phyloP scores from a whole-genome alignment of 1,140 invertebrate species.

The Megathymus violae region DNA sequence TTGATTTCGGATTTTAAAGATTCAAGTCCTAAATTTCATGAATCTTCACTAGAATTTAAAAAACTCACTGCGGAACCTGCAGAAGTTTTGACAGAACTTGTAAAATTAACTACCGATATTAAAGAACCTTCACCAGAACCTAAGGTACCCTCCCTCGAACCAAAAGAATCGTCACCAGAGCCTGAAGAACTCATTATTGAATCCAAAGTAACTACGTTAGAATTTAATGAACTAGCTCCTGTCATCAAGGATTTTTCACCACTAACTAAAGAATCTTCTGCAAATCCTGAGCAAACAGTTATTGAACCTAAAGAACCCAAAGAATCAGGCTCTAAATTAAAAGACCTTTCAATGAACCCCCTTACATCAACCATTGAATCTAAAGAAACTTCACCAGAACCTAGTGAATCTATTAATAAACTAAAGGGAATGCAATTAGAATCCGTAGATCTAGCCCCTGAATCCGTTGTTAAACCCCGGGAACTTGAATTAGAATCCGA shows the following conservation, averaged over 20 bases:
- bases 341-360: slow-evolving; percentile 13
- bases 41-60: background rate
- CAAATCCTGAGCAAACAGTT: no score
- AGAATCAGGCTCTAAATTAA: slow-evolving; percentile 10
- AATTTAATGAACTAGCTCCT: slow-evolving; percentile 3
- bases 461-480: no score
- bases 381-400: no score
- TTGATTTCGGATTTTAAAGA: slow-evolving; percentile 1
- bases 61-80: background rate
- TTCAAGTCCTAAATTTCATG: background rate
- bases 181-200: slow-evolving; percentile 17
- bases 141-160: background rate
- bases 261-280: slow-evolving; percentile 12
- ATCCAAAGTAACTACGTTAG: background rate
- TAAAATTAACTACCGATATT: background rate
- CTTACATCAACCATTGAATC: background rate
- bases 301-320: slow-evolving; percentile 11
- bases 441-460: no score
- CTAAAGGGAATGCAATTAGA: no score
- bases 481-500: no score
- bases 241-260: slow-evolving; percentile 24
- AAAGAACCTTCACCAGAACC: slow-evolving; percentile 34
- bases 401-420: no score
- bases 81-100: no score
- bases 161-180: background rate